Evolutionary conservation across 2,113 vertebrate species (phyloP).

Genomic region (Neofelis nebulosa): DNA sequence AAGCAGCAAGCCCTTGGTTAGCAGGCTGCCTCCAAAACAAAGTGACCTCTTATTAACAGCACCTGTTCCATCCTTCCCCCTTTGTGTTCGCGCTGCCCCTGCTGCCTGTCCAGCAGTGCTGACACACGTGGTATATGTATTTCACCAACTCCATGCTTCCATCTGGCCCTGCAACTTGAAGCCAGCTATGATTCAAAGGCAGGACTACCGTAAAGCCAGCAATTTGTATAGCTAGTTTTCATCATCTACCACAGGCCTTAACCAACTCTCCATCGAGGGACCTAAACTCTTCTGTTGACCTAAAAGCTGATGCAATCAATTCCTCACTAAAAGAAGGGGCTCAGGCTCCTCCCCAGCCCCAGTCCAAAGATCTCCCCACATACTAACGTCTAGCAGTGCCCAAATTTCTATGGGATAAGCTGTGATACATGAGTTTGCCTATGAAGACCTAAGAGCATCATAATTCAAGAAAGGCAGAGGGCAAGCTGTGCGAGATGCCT

Average conservation of each 20-base stretch:
- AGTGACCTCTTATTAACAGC: neutral
- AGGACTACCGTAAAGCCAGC: neutral
- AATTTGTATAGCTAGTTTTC: neutral
- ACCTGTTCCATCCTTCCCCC: neutral
- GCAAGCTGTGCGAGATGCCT: conserved; percentile 53
- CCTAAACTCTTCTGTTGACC: neutral
- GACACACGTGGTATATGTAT: rapidly evolving
- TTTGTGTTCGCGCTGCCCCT: neutral
- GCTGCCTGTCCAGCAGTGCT: neutral
- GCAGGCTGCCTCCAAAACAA: neutral
- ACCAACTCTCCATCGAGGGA: neutral
- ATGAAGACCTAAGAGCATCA: conserved; percentile 46
- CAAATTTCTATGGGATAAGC: conserved; percentile 35
- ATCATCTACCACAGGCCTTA: neutral
- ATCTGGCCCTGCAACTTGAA: neutral
- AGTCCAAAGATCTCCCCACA: neutral
- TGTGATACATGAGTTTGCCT: conserved; percentile 63
- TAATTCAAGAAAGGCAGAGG: conserved; percentile 69
- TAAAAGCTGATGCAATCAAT: neutral
- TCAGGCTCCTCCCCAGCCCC: neutral
- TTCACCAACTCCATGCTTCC: neutral
- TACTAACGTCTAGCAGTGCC: neutral
- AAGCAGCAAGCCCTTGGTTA: neutral
- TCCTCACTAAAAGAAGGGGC: neutral
- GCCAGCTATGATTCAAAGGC: neutral